Percentiles rank a stretch among this genome's conserved stretches.
Conservation (phyloP, 2,797 vertebrate genomes). For the Champsocephalus gunnari region DNA sequence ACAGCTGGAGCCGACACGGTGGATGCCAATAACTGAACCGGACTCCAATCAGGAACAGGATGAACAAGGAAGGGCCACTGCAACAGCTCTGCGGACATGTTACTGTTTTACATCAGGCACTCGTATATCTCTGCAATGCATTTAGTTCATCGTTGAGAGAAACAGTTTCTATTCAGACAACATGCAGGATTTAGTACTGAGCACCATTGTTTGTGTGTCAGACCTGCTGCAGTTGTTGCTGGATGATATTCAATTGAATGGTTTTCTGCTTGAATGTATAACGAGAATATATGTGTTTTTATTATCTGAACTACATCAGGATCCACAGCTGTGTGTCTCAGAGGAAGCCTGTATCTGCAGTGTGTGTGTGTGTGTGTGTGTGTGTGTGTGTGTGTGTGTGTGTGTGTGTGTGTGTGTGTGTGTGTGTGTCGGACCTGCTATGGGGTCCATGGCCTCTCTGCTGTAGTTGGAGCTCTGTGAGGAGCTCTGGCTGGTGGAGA, state of each 20-base stretch:
- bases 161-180: neutral
- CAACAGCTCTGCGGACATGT: conserved; percentile 40
- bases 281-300: neutral
- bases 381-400: neutral
- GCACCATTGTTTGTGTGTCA: neutral
- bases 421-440: conserved; percentile 90
- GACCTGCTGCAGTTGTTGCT: conserved; percentile 27
- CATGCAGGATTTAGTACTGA: neutral
- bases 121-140: neutral
- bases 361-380: neutral
- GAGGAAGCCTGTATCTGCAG: neutral
- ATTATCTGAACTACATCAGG: neutral
- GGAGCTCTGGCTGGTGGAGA: conserved; percentile 97
- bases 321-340: conserved; percentile 6
- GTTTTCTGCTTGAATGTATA: neutral
- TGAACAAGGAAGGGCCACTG: conserved; percentile 52
- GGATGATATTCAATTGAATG: neutral
- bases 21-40: conserved; percentile 56
- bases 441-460: conserved; percentile 99
- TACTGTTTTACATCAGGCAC: neutral
- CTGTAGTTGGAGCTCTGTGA: conserved; percentile 98
- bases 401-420: neutral
- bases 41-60: conserved; percentile 55
- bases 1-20: conserved; percentile 64
- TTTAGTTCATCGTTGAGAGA: neutral